Percentiles rank a stretch among this genome's conserved stretches.
phyloP scores from a whole-genome alignment of 2,797 vertebrate species.

The Dipus sagitta region DNA sequence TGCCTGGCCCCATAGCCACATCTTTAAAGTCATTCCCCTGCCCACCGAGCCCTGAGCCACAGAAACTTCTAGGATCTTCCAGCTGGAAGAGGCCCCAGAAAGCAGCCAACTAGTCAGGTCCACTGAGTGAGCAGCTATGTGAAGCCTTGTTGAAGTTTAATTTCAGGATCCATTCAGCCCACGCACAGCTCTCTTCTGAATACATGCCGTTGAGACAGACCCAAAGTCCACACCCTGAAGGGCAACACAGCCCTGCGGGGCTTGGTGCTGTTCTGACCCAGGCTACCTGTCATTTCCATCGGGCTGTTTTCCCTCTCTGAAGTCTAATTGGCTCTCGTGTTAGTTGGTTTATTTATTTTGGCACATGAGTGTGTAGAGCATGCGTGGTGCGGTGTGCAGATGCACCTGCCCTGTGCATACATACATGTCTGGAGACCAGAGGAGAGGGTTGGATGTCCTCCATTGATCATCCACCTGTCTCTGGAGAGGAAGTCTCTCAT shows the following conservation, averaged over 20 bases:
- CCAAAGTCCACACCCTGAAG: not conserved
- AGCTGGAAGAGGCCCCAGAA: not conserved
- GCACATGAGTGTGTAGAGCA: too few species aligned
- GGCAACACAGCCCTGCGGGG: not conserved
- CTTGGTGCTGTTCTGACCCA: accelerated
- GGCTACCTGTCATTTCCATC: not conserved
- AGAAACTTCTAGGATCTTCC: not conserved
- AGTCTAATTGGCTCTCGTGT: not conserved
- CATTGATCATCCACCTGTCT: too few species aligned
- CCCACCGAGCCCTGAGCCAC: accelerated
- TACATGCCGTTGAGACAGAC: not conserved
- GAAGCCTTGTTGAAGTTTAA: not conserved
- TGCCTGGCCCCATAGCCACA: not conserved
- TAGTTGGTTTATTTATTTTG: too few species aligned
- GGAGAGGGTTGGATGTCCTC: too few species aligned
- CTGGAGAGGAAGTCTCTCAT: too few species aligned
- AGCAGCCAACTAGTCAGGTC: not conserved
- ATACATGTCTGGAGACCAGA: too few species aligned
- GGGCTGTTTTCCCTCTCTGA: not conserved
- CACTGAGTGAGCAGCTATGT: not conserved
- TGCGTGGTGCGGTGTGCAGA: too few species aligned
- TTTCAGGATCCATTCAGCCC: not conserved
- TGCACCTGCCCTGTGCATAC: too few species aligned
- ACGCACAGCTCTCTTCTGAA: too few species aligned
- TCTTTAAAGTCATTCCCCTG: not conserved